These are phyloP conservation scores for Crax fasciolata DNA, from an alignment of 2,797 vertebrate species.

Conservation along the genomic window DNA sequence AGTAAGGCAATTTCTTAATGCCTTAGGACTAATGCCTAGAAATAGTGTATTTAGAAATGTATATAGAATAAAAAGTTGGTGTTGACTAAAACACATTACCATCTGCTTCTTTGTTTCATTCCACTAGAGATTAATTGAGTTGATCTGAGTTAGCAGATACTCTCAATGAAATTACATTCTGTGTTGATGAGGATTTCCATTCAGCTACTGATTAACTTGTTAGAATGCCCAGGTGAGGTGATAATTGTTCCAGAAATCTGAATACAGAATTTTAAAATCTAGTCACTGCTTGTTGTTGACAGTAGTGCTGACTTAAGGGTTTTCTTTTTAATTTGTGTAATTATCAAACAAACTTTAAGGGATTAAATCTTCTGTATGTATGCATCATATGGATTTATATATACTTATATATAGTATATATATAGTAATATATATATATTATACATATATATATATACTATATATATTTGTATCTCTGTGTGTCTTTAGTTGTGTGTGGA, in stretches of 20 bases:
- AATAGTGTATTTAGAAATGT: conserved; percentile 44
- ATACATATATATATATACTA: background rate
- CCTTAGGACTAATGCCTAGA: conserved; percentile 31
- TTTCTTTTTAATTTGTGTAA: background rate
- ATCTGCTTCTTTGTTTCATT: conserved; percentile 64
- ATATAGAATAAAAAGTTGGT: conserved; percentile 34
- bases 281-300: conserved; percentile 4
- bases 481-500: background rate
- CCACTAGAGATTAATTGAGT: conserved; percentile 75
- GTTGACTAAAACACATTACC: conserved; percentile 45
- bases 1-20: conserved; percentile 48
- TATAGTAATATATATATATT: too few relatives aligned
- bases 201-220: conserved; percentile 73
- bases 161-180: conserved; percentile 63
- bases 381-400: background rate
- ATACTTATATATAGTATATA: too few relatives aligned
- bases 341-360: background rate
- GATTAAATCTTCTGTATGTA: background rate
- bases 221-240: conserved; percentile 70
- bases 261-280: conserved; percentile 50
- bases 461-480: background rate
- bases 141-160: conserved; percentile 69
- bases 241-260: conserved; percentile 62
- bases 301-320: background rate
- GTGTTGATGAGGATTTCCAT: conserved; percentile 65